Evolutionary conservation across 2,113 vertebrate species (phyloP).

Genomic region (Clarias magur): DNA sequence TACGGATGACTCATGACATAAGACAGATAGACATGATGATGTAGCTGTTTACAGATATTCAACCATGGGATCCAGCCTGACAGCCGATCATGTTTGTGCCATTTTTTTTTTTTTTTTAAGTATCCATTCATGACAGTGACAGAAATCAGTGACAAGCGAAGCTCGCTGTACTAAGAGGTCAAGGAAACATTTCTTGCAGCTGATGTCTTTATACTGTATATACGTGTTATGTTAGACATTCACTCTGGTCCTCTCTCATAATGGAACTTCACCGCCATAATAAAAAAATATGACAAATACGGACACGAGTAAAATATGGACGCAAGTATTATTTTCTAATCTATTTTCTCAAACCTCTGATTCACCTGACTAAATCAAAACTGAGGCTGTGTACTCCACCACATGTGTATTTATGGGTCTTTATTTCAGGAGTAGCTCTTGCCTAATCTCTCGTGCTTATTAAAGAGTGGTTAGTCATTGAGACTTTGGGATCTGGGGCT

Average conservation of each 20-base stretch:
- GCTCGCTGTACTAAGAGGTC: slow-evolving; percentile 4
- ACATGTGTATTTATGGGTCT: background rate
- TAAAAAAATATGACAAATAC: slow-evolving; percentile 7
- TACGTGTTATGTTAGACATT: slow-evolving; percentile 15
- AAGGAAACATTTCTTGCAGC: slow-evolving; percentile 13
- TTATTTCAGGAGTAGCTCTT: slow-evolving; percentile 9
- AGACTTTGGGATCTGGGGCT: slow-evolving; percentile 8
- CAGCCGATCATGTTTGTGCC: background rate
- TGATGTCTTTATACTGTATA: slow-evolving; percentile 38
- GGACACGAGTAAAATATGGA: background rate
- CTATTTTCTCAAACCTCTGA: background rate
- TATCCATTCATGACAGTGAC: slow-evolving; percentile 21
- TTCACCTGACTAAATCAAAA: slow-evolving; percentile 13
- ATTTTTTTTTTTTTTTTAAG: background rate
- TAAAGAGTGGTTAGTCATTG: slow-evolving; percentile 30
- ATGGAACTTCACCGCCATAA: slow-evolving; percentile 10
- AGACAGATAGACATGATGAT: slow-evolving; percentile 37
- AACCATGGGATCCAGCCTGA: slow-evolving; percentile 32
- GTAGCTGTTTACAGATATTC: slow-evolving; percentile 31
- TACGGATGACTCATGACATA: slow-evolving; percentile 42
- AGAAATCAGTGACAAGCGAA: slow-evolving; percentile 19
- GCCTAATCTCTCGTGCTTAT: background rate
- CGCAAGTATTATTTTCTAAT: background rate
- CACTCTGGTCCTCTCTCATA: slow-evolving; percentile 6
- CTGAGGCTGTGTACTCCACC: background rate